These are phyloP conservation scores for Colius striatus DNA, from an alignment of 2,113 vertebrate species.

Conservation along the genomic window DNA sequence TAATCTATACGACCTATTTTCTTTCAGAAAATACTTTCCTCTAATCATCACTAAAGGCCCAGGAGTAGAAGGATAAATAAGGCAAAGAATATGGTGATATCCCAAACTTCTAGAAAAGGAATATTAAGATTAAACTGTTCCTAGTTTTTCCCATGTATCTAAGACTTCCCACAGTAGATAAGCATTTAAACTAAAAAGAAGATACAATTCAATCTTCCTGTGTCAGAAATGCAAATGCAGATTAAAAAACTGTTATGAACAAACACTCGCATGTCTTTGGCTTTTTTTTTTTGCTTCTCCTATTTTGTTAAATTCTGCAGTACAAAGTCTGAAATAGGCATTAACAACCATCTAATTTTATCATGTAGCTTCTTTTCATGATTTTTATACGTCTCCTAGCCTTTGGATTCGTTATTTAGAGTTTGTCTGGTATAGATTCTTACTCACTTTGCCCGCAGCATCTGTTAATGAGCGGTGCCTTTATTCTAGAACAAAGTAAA, in stretches of 20 bases:
- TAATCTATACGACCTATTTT: neutral
- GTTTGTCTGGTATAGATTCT: neutral
- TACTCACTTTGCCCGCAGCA: neutral
- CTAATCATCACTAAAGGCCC: neutral
- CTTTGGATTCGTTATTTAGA: neutral
- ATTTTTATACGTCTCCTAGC: rapidly evolving
- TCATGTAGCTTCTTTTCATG: neutral
- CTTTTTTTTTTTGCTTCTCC: rapidly evolving
- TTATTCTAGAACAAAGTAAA: neutral
- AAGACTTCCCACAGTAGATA: neutral
- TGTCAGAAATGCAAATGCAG: neutral
- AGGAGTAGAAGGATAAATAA: neutral
- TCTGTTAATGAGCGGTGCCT: neutral
- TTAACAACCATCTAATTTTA: neutral
- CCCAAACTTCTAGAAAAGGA: neutral
- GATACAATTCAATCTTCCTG: neutral
- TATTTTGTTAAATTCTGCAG: neutral
- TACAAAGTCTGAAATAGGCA: neutral
- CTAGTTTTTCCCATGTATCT: neutral
- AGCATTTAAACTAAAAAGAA: neutral
- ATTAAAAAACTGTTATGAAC: neutral
- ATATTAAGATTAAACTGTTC: neutral
- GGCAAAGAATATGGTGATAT: neutral
- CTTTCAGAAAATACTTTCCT: neutral
- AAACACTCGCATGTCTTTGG: neutral